A percentile compares a stretch with the other conserved stretches of the same genome.
Conservation (phyloP, 2,797 vertebrate species). For the Parambassis ranga region DNA sequence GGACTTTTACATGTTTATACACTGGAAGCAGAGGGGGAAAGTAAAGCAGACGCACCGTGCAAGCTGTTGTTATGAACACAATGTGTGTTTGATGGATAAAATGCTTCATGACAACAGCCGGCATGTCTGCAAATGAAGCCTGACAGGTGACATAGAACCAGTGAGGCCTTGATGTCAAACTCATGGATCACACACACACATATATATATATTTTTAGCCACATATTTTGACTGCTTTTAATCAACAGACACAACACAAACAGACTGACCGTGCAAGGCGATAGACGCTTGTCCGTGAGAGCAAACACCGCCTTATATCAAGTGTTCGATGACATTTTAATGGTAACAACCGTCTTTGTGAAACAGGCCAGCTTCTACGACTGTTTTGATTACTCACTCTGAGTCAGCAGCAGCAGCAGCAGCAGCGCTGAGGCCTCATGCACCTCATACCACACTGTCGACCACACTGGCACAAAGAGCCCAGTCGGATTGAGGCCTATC, state of each 20-base stretch:
- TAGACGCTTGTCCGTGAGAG: slow-evolving; percentile 6
- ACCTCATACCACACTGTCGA: slow-evolving; percentile 44
- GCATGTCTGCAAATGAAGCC: slow-evolving; percentile 25
- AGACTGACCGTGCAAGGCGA: neutral
- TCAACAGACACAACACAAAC: slow-evolving; percentile 29
- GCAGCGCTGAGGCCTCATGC: slow-evolving; percentile 41
- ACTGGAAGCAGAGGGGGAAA: neutral
- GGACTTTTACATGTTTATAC: neutral
- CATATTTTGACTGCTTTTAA: slow-evolving; percentile 12
- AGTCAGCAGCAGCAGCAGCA: slow-evolving; percentile 55
- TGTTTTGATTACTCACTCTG: slow-evolving; percentile 73
- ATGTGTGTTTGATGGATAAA: slow-evolving; percentile 53
- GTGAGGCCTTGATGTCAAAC: slow-evolving; percentile 22
- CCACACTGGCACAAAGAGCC: slow-evolving; percentile 63
- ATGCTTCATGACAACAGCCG: slow-evolving; percentile 49
- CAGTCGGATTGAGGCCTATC: slow-evolving; percentile 61
- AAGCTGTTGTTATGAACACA: slow-evolving; percentile 53
- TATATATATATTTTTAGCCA: neutral
- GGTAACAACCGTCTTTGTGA: slow-evolving; percentile 45
- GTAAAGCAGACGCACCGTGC: neutral
- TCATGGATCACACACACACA: neutral
- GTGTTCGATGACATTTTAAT: slow-evolving; percentile 53
- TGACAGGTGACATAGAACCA: slow-evolving; percentile 51
- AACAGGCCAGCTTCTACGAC: slow-evolving; percentile 39
- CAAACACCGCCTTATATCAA: slow-evolving; percentile 47